Base-by-base conservation (phyloP, 2,113 vertebrate species). In the Tamias sibiricus region DNA sequence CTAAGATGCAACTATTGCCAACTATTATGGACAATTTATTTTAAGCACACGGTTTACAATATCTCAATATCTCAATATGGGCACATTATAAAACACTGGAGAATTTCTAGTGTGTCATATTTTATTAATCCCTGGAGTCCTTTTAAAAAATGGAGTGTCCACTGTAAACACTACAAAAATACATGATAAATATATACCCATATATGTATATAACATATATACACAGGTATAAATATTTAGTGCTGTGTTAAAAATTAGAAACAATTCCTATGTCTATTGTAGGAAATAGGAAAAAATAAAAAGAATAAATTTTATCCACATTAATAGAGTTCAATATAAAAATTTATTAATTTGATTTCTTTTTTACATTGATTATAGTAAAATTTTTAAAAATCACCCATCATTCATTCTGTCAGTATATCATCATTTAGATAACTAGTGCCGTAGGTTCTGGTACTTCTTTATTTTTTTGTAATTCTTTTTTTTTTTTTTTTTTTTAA, bases 101-200 rank as follows among this genome's bases (percentile, higher is more conserved):
- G 24, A 59, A 28, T 30, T 16, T 57, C 37, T 7, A 49, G 0
- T 74, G 2, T 47, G 10, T 68, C 96, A 80, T 97, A 96, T 93
- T 97, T 93, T 81, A 62, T 95, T 98, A 97, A 91, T 81, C 91
- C 92, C 85, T 47, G 49, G 68, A 90, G 75, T 95, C 96, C 95
- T 91, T 76, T 94, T 84, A 69, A 40, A 69, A 88, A 91, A 85
- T 97, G 90, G 90, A 97, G 84, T 97, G 90, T 80, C 97, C 97
- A 54, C 94, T 87, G 92, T 97, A 95, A 98, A 87, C 91, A 91
- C 96, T 97, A 96, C 82, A 72, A 74, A 87, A 95, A 35, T 87
- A 83, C n/a, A 16, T 75, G 57, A 44, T 75, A 66, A 82, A 82
- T 54, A 83, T 32, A n/a, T 26, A 71, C 11, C 1, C 12, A 54